Evolutionary conservation across 2,888 invertebrate species (phyloP), one percentile per base, ranked within the genome.

Genomic region (Pandemis corylana): DNA sequence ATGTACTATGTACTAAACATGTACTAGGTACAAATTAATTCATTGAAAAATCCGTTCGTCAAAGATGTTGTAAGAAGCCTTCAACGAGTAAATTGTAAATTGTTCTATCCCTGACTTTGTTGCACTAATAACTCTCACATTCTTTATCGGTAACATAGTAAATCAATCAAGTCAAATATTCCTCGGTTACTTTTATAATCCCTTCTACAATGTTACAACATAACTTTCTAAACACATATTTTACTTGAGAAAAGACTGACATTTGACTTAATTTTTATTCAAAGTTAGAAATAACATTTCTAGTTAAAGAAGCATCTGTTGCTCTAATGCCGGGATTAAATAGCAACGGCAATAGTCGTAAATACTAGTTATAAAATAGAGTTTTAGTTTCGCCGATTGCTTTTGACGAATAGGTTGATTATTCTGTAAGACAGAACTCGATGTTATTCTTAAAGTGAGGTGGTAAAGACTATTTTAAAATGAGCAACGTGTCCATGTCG

Each of bases 191-290:
- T n/a, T 67, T 53, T 67, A 51, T 67, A 49, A 67, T 15, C 15
- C 36, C 42, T 41, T 41, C 7, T 42, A 63, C 12, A 13, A 5
- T 36, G 41, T 63, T 59, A 28, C 44, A 28, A 46, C 59, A 42
- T 68, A 12, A 62, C 69, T 69, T 69, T 69, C 69, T 69, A 69
- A 69, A 62, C 15, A 6, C 62, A 62, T 62, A 69, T 49, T 62
- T 69, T 49, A 62, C n/a, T n/a, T 36, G 36, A 62, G 49, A 62
- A 69, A 59, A 49, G 13, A 59, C 46, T 68, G 44, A n/a, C 62
- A 69, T 69, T 46, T 28, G 62, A 62, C 41, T 49, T 69, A 41
- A 62, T 69, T 69, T 69, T 62, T 69, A 69, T 68, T 68, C 59
- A 59, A 13, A 56, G 13, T 59, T n/a, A 20, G 20, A 56, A 56